Evolutionary conservation across 2,888 invertebrate genomes (phyloP).

Genomic region (Physocephala rufipes): DNA sequence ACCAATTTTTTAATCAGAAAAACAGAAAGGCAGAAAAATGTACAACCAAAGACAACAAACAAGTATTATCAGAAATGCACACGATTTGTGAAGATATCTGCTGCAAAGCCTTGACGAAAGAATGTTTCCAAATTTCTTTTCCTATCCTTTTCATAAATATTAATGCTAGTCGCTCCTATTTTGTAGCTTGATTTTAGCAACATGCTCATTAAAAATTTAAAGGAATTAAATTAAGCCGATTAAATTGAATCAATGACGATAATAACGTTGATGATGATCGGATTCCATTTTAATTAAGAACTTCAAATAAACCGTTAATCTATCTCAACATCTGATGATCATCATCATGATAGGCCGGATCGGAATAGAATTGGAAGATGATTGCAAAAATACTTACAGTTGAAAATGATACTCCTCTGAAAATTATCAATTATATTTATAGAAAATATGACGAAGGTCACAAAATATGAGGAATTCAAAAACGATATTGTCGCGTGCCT

Average conservation of each 20-base stretch:
- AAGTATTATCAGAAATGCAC: too few species aligned
- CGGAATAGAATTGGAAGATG: not conserved
- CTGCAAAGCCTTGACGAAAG: too few species aligned
- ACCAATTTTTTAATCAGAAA: too few species aligned
- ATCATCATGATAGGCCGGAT: not conserved
- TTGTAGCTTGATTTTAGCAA: not conserved
- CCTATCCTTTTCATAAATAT: too few species aligned
- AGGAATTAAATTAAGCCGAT: not conserved
- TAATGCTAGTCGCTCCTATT: not conserved
- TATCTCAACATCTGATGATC: not conserved
- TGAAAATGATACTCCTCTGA: too few species aligned
- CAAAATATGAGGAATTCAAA: not conserved
- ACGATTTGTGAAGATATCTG: too few species aligned
- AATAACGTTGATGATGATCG: not conserved
- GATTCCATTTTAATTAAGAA: not conserved
- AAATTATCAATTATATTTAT: not conserved
- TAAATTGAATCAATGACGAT: not conserved
- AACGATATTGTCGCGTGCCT: not conserved
- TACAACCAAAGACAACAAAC: too few species aligned
- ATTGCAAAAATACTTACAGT: not conserved
- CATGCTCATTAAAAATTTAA: not conserved
- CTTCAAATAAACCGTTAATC: not conserved
- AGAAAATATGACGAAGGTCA: not conserved
- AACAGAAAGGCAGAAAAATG: too few species aligned
- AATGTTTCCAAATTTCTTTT: too few species aligned